These are phyloP conservation scores for Mactromeris polynyma DNA, from an alignment of 2,888 invertebrate genomes.

Conservation along the genomic window DNA sequence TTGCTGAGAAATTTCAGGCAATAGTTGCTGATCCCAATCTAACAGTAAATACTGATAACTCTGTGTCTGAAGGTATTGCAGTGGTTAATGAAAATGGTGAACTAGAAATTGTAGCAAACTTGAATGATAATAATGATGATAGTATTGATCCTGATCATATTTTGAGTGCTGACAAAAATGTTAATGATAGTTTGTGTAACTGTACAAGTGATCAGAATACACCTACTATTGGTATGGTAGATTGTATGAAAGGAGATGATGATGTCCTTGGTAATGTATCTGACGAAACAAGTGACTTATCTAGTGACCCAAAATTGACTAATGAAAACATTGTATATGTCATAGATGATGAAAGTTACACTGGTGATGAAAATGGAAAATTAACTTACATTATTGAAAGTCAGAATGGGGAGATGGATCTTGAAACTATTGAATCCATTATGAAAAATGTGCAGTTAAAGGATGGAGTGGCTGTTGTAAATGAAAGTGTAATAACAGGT, in stretches of 20 bases:
- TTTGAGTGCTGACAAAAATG: background rate
- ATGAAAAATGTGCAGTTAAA: constrained; percentile 26
- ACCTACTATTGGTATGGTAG: constrained; percentile 7
- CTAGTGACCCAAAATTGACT: background rate
- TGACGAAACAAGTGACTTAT: background rate
- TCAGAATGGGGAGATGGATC: background rate
- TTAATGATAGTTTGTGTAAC: constrained; percentile 5
- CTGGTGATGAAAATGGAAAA: background rate
- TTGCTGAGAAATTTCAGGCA: constrained; percentile 68
- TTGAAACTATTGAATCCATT: constrained; percentile 22
- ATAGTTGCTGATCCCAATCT: constrained; percentile 23
- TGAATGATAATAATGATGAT: background rate
- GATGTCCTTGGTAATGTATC: background rate
- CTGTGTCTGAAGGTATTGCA: constrained; percentile 53
- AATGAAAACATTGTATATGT: constrained; percentile 29
- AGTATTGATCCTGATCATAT: background rate
- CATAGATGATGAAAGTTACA: constrained; percentile 31
- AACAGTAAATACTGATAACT: background rate
- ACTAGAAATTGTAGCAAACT: constrained; percentile 24
- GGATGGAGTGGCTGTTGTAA: background rate
- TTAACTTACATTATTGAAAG: background rate
- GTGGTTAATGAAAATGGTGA: constrained; percentile 66
- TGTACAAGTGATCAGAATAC: background rate
- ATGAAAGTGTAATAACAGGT: constrained; percentile 7
- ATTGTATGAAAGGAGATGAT: constrained; percentile 1